Base-by-base conservation (phyloP, 2,888 invertebrate species). In the Acholoe squamosa region DNA sequence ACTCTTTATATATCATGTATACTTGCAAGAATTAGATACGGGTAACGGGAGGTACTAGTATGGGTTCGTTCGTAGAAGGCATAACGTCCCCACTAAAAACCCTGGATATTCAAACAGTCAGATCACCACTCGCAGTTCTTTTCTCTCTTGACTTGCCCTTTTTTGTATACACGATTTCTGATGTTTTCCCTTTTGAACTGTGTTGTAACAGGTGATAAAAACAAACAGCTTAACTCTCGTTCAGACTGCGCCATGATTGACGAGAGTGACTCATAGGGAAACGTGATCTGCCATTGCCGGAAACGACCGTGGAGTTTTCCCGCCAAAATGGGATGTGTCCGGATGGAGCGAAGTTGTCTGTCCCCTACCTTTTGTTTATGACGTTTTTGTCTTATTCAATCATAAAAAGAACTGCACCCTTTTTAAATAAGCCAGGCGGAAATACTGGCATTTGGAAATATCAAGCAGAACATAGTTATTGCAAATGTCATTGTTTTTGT, bases 161-260 rank as follows among this genome's bases (percentile, higher is more conserved):
- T 16, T 28, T 67, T 12, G 67, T 67, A 10, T 61, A n/a, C 61
- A 61, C 10, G 5, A 43, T 43, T 43, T 43, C 10, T 43, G 43
- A 43, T 43, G 43, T 43, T n/a, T 61, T 61, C n/a, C 61, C 19
- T 61, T n/a, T 61, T n/a, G 22, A n/a, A 61, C 61, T 71, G 5
- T 25, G 25, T 71, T 28, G 25, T 71, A 71, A 71, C 31, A 71
- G 71, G 71, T 71, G 71, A 61, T 61, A 61, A 61, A 61, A 61
- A 61, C 61, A n/a, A 19, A 19, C 61, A 43, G 43, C 61, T n/a
- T n/a, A 71, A 71, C 71, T 71, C 71, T 71, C 71, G 71, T 25
- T 0, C 5, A 71, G 61, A 71, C 71, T 28, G 16, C 71, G 71
- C 25, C 28, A 71, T 71, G 71, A 71, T 71, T 71, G 71, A 71